phyloP scores from a whole-genome alignment of 92 coral and sea anemone species.

The Montipora capitata region DNA sequence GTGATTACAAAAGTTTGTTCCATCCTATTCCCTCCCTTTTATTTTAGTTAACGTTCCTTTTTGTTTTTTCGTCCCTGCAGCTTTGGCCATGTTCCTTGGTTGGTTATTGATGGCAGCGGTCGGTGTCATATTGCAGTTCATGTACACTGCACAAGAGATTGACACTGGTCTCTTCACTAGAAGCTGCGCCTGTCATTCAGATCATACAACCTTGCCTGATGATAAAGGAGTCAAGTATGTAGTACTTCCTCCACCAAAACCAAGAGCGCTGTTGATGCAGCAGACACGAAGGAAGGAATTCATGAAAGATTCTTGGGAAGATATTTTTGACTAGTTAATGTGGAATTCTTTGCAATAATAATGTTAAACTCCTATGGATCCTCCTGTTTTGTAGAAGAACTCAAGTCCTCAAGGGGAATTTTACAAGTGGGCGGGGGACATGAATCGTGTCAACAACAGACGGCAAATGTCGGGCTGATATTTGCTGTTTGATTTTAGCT shows the following conservation, averaged over 20 bases:
- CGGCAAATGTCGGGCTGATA: too few species aligned
- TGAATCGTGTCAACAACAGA: background rate
- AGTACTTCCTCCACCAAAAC: conserved; percentile 48
- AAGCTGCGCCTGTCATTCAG: conserved; percentile 64
- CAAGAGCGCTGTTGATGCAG: conserved; percentile 34
- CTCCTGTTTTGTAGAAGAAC: too few species aligned
- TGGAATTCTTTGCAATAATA: too few species aligned
- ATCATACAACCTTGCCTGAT: background rate
- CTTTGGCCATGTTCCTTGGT: conserved; percentile 91
- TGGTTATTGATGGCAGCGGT: conserved; percentile 92
- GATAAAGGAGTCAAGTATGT: conserved; percentile 47
- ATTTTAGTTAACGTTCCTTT: background rate
- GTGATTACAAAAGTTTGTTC: too few species aligned
- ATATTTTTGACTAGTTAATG: conserved; percentile 7
- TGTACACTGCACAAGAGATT: conserved; percentile 88
- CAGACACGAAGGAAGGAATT: conserved; percentile 21
- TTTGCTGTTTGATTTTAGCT: too few species aligned
- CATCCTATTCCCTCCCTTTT: too few species aligned
- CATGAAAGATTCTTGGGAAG: conserved; percentile 53
- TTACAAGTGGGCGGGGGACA: too few species aligned
- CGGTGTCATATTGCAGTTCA: conserved; percentile 89
- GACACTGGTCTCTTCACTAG: conserved; percentile 72
- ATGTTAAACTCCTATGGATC: too few species aligned
- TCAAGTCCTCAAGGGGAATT: too few species aligned
- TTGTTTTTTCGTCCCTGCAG: conserved; percentile 6